Base-by-base conservation (phyloP, 2,888 invertebrate genomes). In the Mallateleia sp. region DNA sequence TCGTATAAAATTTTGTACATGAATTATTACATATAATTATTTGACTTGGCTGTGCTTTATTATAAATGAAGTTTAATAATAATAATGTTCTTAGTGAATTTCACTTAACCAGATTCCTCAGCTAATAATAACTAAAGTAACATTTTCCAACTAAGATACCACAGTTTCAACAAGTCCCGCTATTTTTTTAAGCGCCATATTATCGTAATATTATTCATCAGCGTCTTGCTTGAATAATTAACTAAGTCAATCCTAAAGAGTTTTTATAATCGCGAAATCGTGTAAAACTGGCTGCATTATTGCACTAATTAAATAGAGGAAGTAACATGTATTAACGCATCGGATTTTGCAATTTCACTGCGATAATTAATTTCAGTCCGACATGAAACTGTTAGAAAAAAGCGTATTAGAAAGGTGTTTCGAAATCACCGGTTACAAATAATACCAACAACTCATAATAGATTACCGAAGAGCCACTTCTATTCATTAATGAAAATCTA, bases 351-450 rank as follows among this genome's bases (percentile, higher is more conserved):
- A 58, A 47, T 47, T 58, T 72, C 72, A 72, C 47, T 11, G 58
- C 24, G 47, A 45, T 72, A 72, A 72, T 72, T 80, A 71, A 80
- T 80, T 25, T 80, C n/a, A 15, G 47, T 71, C 64, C 22, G 32
- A 80, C 62, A 71, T 20, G 72, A 80, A 71, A 42, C 52, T 20
- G 14, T 66, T 56, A 45, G 25, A 77, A 42, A 54, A 28, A 66
- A 38, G 11, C 32, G 24, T 28, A 47, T 18, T 79, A 69, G 79
- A 79, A 79, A 79, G 79, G 79, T 25, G 69, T 69, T 79, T 79
- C 20, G 58, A 79, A 79, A 69, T 69, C 24, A 11, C 8, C 24
- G 20, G 42, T 47, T 67, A 50, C 15, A 52, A 80, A 75, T 58
- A 45, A 15, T 11, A 25, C 25, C 25, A 32, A 1, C 9, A n/a